Conservation (phyloP, 1,140 invertebrate species). For the Trichomalopsis sarcophagae region DNA sequence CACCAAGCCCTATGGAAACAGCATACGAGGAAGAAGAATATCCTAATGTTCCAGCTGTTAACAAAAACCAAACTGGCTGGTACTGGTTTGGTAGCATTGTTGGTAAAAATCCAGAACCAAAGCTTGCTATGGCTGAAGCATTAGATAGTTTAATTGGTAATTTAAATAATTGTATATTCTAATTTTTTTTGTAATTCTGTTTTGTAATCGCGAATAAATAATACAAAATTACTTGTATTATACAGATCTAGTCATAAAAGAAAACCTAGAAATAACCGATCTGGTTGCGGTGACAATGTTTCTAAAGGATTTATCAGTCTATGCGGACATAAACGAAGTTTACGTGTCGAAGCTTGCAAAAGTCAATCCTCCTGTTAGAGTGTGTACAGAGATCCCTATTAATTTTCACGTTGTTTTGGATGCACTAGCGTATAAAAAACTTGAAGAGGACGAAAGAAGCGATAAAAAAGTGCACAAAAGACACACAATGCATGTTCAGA, state of each 20-base stretch:
- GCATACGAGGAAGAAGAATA: constrained; percentile 67
- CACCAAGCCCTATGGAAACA: constrained; percentile 65
- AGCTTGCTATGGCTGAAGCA: constrained; percentile 79
- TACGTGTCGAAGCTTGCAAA: constrained; percentile 86
- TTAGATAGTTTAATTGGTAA: constrained; percentile 87
- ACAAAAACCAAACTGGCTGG: constrained; percentile 84
- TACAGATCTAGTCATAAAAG: constrained; percentile 77
- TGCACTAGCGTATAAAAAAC: constrained; percentile 80
- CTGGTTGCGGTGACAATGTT: constrained; percentile 89
- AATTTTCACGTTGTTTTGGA: constrained; percentile 87
- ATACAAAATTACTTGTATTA: constrained; percentile 41
- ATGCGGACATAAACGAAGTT: constrained; percentile 84
- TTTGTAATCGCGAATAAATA: background rate
- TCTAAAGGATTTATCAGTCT: constrained; percentile 87
- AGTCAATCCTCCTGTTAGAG: constrained; percentile 89
- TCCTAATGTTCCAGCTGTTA: constrained; percentile 74
- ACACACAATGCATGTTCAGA: constrained; percentile 93
- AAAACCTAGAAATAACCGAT: constrained; percentile 79
- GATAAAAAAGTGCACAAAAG: constrained; percentile 72
- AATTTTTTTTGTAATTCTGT: background rate
- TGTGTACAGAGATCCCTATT: constrained; percentile 89
- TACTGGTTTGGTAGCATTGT: constrained; percentile 87
- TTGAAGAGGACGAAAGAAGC: constrained; percentile 53
- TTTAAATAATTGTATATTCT: constrained; percentile 57
- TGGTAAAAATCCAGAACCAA: constrained; percentile 75